Base-by-base conservation (phyloP, 2,797 vertebrate genomes). In the Pseudochirops cupreus region DNA sequence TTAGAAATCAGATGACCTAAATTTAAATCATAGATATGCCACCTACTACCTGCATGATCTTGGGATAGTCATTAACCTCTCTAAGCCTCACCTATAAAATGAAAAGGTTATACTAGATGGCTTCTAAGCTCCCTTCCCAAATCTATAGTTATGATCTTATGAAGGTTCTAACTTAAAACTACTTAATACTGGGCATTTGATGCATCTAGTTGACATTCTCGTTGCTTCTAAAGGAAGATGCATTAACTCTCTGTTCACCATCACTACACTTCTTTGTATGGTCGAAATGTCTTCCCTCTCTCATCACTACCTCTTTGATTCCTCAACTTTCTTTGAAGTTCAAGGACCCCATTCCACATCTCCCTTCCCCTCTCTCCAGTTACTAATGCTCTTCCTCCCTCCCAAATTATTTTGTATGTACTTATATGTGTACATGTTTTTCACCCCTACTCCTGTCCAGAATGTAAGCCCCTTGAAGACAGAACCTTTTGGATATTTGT, bases 311-410 rank as follows among this genome's bases (percentile, higher is more conserved):
- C 18, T 39, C n/a, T 74, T 62, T 14, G 31, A 33, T 62, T 62
- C 4, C 31, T 62, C 21, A 39, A 4, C n/a, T 39, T 39, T 74
- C 67, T 74, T 39, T 21, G 5, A 74, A 39, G 16, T 39, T 39
- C 59, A 62, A 62, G 29, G 12, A 62, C n/a, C 67, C n/a, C n/a
- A 21, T 39, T 5, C 16, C 33, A 74, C 1, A 39, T 74, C 67
- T 74, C n/a, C 18, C 16, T 21, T 5, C 6, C 6, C n/a, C 5
- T 39, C 2, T 0, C 7, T 7, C 2, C 28, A 74, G n/a, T 2
- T 74, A 39, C 2, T 21, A 39, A 39, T 74, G 18, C 16, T n/a
- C 67, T 24, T 39, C 18, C 0, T 9, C 16, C 5, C 18, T 74
- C 18, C 6, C 67, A 74, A 74, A 74, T 39, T 39, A 74, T 39